Evolutionary conservation across 2,797 vertebrate species (phyloP), one percentile per base, ranked within the genome.

Genomic region (Anas flavirostris): DNA sequence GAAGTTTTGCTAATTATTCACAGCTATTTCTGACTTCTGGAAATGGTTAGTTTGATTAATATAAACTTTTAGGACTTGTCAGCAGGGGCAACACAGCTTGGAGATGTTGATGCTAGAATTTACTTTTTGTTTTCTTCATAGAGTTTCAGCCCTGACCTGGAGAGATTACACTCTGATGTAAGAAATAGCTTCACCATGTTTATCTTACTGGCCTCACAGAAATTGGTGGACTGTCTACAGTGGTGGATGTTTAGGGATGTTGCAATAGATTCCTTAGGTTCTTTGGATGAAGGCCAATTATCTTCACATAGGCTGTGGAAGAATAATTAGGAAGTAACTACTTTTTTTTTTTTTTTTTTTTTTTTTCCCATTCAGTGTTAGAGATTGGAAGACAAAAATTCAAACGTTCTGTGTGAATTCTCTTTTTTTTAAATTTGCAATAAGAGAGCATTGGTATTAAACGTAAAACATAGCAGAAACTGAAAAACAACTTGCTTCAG

Each of bases 1-100:
- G 2, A 63, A 67, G 43, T 58, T 89, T 37, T 88, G 23, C 33
- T 90, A 50, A 50, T 58, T 85, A 16, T 50, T 76, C 25, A 15
- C 70, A 90, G 56, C 28, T 70, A 56, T 88, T 86, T 92, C 39
- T 81, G 73, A 44, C 56, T 91, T 84, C 48, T 82, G 60, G 80
- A 64, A 94, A 58, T 44, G n/a, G 48, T 74, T 70, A 62, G 18
- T 44, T 91, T 22, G 50, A 69, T 63, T 56, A 53, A 50, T 69
- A 48, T 1, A 26, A 79, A 56, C 10, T 59, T 82, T 2, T 15
- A 43, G 86, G 63, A 9, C 28, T 76, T 68, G 48, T 88, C 52
- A 70, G 4, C 13, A 75, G 18, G 23, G 18, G 11, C 14, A 37
- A 22, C 1, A 0, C 53, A 31, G n/a, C 33, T 78, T 78, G 73